Evolutionary conservation across 35 echinoderm and acorn worm species (phyloP), one percentile per base, ranked within the genome.

Genomic region (Anneissia japonica): DNA sequence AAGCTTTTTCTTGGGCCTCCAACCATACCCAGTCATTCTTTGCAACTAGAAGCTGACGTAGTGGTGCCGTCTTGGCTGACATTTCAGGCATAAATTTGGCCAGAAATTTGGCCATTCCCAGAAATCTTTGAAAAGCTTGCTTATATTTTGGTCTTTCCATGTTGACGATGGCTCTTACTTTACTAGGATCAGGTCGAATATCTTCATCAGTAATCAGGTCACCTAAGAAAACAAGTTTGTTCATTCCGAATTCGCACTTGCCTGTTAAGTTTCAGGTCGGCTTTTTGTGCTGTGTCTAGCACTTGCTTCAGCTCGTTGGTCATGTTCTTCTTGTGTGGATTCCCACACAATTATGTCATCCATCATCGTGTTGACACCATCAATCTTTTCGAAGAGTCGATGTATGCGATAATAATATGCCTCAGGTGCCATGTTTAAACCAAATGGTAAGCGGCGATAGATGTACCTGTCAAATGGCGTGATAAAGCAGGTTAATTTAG

Each of bases 281-380:
- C 46, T 75, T 87, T 77, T 23, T 33, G 17, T n/a, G 76, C 74
- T 81, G 46, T 81, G 45, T 88, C 76, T 4, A 93, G 76, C 6
- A 81, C 86, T 85, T 79, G 21, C 36, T 55, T 32, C 5, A 93
- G 86, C n/a, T 64, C 82, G 40, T 0, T 81, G 39, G 46, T 93
- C 85, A 84, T 93, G 91, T 40, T 88, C 82, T 4, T 74, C 74
- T 81, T 75, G 74, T 19, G 41, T 77, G 0, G 81, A 87, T 46
- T 80, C 90, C 90, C 90, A 87, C 0, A 91, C 33, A 31, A 87
- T 82, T 38, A 91, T 87, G 43, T 91, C 84, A 46, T 83, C 90
- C 79, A 87, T 91, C 11, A 77, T 82, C 0, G 90, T 91, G 39
- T 86, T 79, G 16, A 91, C 84, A 37, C 90, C 77, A 34, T 77